phyloP scores from a whole-genome alignment of 2,888 invertebrate genomes.

The Hirtodrosophila duncani region DNA sequence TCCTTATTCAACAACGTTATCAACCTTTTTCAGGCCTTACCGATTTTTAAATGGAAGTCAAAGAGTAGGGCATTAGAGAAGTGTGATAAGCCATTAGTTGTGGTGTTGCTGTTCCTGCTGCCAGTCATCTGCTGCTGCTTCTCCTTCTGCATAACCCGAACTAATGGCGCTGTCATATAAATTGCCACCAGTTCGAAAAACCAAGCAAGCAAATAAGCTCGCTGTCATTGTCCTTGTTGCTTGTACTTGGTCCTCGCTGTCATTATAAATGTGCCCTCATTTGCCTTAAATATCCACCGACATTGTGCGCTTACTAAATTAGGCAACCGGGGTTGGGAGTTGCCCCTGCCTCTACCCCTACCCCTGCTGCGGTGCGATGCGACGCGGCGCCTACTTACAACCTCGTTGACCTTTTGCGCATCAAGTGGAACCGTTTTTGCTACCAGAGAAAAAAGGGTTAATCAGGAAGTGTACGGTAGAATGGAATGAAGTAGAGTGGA shows the following conservation, averaged over 20 bases:
- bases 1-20: too few relatives aligned
- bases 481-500: neutral
- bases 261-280: conserved; percentile 69
- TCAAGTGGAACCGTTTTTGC: conserved; percentile 60
- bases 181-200: conserved; percentile 40
- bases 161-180: conserved; percentile 55
- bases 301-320: conserved; percentile 66
- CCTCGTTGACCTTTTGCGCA: conserved; percentile 60
- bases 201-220: conserved; percentile 27
- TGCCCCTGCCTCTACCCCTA: conserved; percentile 13
- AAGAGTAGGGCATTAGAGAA: too few relatives aligned
- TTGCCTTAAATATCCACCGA: conserved; percentile 66
- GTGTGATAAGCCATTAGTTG: too few relatives aligned
- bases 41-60: too few relatives aligned
- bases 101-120: neutral
- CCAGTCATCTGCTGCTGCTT: conserved; percentile 6
- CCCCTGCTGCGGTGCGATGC: conserved; percentile 4
- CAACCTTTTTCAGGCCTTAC: too few relatives aligned
- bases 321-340: too few relatives aligned
- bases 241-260: conserved; percentile 52
- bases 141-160: conserved; percentile 29
- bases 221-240: conserved; percentile 17
- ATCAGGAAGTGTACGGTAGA: conserved; percentile 53
- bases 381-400: too few relatives aligned
- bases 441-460: conserved; percentile 54